These are phyloP conservation scores for Melanotaenia nigrans DNA, from an alignment of 2,797 vertebrate species.

Conservation along the genomic window DNA sequence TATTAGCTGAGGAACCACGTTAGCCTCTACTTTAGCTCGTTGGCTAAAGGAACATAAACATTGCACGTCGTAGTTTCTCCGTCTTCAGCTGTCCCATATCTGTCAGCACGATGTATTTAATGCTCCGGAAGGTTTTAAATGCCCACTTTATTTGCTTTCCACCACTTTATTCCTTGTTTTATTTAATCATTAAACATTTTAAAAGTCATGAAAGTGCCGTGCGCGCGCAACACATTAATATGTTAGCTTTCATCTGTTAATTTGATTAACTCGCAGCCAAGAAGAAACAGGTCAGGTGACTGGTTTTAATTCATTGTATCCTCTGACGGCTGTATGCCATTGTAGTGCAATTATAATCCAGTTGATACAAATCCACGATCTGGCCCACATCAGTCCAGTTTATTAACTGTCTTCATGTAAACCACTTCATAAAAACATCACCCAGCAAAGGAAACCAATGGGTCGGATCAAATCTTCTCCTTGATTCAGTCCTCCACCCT, in stretches of 20 bases:
- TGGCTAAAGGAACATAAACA: constrained; percentile 26
- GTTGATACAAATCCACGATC: too few relatives aligned
- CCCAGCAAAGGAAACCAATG: too few relatives aligned
- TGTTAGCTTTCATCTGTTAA: not conserved
- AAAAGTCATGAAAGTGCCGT: not conserved
- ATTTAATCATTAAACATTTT: not conserved
- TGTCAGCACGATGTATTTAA: not conserved
- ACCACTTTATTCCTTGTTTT: not conserved
- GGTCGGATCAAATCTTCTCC: too few relatives aligned
- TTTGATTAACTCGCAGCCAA: not conserved
- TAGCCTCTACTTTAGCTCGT: constrained; percentile 46
- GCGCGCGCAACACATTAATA: too few relatives aligned
- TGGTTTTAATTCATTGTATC: too few relatives aligned
- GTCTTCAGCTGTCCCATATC: not conserved
- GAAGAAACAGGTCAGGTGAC: not conserved
- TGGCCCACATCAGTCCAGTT: too few relatives aligned
- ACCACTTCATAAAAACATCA: too few relatives aligned
- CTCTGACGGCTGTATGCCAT: too few relatives aligned
- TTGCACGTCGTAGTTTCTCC: not conserved
- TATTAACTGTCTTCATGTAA: too few relatives aligned
- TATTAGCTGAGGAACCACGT: not conserved
- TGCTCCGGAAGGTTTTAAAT: accelerated
- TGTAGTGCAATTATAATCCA: too few relatives aligned
- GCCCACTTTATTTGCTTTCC: not conserved
- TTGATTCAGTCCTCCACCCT: too few relatives aligned